Conservation (phyloP, 1,140 invertebrate species). For the Eupristina koningsbergeri region DNA sequence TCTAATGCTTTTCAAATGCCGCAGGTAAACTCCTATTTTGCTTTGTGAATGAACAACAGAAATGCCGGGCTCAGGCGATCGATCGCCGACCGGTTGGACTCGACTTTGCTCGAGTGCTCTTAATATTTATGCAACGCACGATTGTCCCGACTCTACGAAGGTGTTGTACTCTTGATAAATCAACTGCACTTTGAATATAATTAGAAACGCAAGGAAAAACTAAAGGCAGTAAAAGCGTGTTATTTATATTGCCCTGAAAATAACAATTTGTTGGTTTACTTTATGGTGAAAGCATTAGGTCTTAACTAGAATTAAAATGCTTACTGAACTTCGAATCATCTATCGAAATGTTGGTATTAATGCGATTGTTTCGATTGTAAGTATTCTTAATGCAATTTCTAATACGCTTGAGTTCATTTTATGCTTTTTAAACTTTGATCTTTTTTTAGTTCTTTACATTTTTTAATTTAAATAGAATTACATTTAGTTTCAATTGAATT, state of each 20-base stretch:
- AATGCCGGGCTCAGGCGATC: not conserved
- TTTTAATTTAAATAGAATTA: no score
- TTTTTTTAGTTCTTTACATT: not conserved
- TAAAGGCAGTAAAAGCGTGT: not conserved
- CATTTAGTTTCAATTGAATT: no score
- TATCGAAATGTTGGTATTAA: not conserved
- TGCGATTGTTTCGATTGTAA: not conserved
- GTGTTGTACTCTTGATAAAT: not conserved
- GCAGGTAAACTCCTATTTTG: no score
- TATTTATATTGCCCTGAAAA: not conserved
- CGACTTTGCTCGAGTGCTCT: not conserved
- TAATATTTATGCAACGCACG: not conserved
- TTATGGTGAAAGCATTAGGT: conserved; percentile 10
- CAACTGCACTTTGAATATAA: not conserved
- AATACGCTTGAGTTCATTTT: not conserved
- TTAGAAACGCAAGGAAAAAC: not conserved
- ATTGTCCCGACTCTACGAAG: not conserved
- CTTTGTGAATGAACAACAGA: not conserved
- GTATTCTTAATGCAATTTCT: not conserved
- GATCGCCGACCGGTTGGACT: not conserved
- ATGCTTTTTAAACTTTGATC: not conserved
- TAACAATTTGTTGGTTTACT: conserved; percentile 10
- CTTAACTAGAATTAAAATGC: not conserved
- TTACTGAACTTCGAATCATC: not conserved
- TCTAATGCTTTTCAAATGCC: no score